Evolutionary conservation across 2,888 invertebrate species (phyloP), one percentile per base, ranked within the genome.

Genomic region (Acrobasis repandana): DNA sequence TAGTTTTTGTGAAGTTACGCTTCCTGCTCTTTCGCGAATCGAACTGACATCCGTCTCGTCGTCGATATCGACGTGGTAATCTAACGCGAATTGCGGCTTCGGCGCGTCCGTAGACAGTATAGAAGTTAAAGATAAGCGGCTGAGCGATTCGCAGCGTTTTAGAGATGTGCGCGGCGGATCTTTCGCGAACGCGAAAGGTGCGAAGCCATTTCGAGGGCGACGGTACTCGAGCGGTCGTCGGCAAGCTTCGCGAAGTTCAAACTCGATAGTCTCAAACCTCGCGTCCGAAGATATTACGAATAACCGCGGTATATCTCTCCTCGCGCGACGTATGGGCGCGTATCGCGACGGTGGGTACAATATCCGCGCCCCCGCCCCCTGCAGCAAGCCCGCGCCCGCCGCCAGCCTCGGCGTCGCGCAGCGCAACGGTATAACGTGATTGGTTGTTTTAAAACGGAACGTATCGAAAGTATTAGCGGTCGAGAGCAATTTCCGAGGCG

Each of bases 71-170:
- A 20, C 15, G 38, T 54, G 43, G 11, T 54, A 38, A 18, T 38
- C 54, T 9, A 18, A 67, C 68, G 67, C 66, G 61, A 64, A 67
- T 64, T 62, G 68, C 62, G 67, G 54, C 67, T 64, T 65, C 4
- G 62, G 61, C 60, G 67, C 48, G 61, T 61, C 65, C 65, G 68
- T 57, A 56, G 74, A 67, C 63, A 67, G 63, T 28, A 69, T 62
- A 50, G 67, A 69, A 69, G 69, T 68, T 64, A 61, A 72, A 64
- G 72, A 58, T 68, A 73, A 71, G 65, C 73, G 71, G 57, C 67
- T 54, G 54, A 38, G 65, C 69, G 69, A 64, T 18, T 20, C 34
- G 58, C 60, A 65, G 65, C 68, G 62, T 11, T 38, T 18, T 1
- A 54, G 38, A 11, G 54, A 54, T 2, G 54, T 20, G 6, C 54